A percentile compares a stretch with the other conserved stretches of the same genome.
These are phyloP conservation scores for Drosophila paranaensis DNA, from an alignment of 2,888 invertebrate species.

Conservation along the genomic window DNA sequence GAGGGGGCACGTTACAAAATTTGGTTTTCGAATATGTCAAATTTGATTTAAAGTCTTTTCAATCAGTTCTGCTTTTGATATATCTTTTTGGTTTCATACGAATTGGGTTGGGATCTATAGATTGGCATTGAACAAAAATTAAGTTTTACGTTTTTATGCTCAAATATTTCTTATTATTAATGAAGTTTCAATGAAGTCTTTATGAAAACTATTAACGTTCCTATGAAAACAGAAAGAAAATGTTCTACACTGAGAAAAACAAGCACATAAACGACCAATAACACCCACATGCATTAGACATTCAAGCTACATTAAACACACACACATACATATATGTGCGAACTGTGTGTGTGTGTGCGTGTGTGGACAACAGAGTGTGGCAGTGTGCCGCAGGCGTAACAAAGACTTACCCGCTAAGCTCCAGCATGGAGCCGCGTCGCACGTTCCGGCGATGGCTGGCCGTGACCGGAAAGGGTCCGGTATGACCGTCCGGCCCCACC, in stretches of 20 bases:
- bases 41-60: not conserved
- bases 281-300: constrained; percentile 28
- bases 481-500: constrained; percentile 84
- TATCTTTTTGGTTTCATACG: not conserved
- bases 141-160: too few relatives aligned
- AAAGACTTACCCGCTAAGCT: constrained; percentile 90
- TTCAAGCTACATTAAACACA: constrained; percentile 16
- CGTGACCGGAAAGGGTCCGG: constrained; percentile 88
- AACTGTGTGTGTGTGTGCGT: constrained; percentile 31
- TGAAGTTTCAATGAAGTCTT: not conserved
- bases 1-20: not conserved
- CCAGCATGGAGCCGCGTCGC: constrained; percentile 92
- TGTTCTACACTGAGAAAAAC: not conserved
- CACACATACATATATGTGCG: constrained; percentile 21
- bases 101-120: not conserved
- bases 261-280: constrained; percentile 4
- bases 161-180: not conserved
- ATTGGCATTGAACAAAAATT: too few relatives aligned
- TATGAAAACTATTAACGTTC: not conserved
- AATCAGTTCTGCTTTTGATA: not conserved
- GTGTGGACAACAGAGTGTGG: constrained; percentile 30
- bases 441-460: constrained; percentile 89
- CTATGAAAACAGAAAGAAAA: not conserved
- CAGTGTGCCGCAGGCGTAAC: constrained; percentile 34
- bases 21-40: not conserved